Conservation (phyloP, 92 coral and sea anemone genomes). For the Paramuricea clavata region DNA sequence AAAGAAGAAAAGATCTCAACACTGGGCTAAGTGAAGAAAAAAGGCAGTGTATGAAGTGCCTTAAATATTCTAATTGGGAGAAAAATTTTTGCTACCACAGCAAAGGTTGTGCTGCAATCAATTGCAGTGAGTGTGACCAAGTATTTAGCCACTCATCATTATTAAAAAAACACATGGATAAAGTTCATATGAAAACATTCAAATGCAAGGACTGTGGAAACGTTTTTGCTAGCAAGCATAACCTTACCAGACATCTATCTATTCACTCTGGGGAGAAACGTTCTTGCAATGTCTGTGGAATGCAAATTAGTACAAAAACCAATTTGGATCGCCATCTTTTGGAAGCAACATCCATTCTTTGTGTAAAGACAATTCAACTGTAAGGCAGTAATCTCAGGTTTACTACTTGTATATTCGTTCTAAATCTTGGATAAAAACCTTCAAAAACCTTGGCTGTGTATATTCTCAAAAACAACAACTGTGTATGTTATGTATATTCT, state of each 20-base stretch:
- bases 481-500: too few relatives aligned
- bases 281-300: constrained; percentile 38
- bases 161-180: constrained; percentile 66
- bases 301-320: constrained; percentile 24
- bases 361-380: background rate
- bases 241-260: constrained; percentile 56
- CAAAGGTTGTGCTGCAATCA: constrained; percentile 55
- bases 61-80: constrained; percentile 37
- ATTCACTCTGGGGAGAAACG: constrained; percentile 34
- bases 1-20: constrained; percentile 63
- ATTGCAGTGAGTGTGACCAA: constrained; percentile 65
- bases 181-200: constrained; percentile 51
- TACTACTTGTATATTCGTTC: too few relatives aligned
- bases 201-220: constrained; percentile 63
- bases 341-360: constrained; percentile 34
- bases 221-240: constrained; percentile 62
- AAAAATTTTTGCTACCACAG: constrained; percentile 57
- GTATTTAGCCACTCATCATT: constrained; percentile 53
- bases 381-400: background rate
- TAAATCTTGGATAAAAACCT: too few relatives aligned
- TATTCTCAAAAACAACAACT: too few relatives aligned
- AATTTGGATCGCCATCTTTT: constrained; percentile 37
- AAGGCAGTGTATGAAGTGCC: constrained; percentile 63
- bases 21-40: constrained; percentile 46
- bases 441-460: too few relatives aligned